phyloP scores from a whole-genome alignment of 2,888 invertebrate species.

The Allolobophora icterica region DNA sequence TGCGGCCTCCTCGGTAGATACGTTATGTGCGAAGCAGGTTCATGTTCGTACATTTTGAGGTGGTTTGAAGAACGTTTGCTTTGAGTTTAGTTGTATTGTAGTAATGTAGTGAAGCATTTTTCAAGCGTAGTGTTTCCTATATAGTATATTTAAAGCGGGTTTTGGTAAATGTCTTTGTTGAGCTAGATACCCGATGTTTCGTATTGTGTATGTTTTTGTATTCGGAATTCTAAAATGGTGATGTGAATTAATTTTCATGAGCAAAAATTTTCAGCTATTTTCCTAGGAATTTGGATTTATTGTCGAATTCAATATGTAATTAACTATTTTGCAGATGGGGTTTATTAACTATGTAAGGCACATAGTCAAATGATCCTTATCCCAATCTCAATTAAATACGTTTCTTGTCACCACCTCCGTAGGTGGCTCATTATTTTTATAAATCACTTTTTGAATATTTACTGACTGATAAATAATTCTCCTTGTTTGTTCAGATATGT shows the following conservation, averaged over 20 bases:
- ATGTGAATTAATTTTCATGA: no score
- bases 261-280: no score
- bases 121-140: background rate
- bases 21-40: background rate
- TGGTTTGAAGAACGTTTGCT: background rate
- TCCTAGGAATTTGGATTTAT: no score
- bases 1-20: background rate
- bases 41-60: background rate
- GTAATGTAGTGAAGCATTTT: background rate
- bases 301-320: no score
- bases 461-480: background rate
- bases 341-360: no score
- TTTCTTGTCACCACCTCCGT: background rate
- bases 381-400: no score
- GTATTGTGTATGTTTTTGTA: no score
- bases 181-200: background rate
- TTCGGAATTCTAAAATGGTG: no score
- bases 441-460: no score
- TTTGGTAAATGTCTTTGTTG: background rate
- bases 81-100: background rate
- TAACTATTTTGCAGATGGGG: no score
- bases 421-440: background rate
- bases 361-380: no score
- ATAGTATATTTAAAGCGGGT: background rate
- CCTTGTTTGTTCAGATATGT: background rate